These are phyloP conservation scores for Rhynchophorus ferrugineus DNA, from an alignment of 1,140 invertebrate genomes.

Conservation along the genomic window DNA sequence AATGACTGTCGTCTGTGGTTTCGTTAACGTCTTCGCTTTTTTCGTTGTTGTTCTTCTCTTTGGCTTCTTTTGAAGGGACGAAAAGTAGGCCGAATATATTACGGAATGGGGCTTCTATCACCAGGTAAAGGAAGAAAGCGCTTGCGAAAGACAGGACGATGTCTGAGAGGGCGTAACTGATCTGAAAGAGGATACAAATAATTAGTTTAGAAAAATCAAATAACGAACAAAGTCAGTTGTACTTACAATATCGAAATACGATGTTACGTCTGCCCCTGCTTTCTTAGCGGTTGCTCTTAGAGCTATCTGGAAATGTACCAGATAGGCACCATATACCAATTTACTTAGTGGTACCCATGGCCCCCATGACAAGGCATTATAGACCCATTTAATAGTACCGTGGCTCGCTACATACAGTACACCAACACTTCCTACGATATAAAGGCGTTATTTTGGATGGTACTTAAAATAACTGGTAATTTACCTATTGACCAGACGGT, in stretches of 20 bases:
- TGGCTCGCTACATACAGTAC: slow-evolving; percentile 43
- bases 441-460: no score
- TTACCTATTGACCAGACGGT: slow-evolving; percentile 46
- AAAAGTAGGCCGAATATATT: slow-evolving; percentile 36
- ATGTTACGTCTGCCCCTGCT: slow-evolving; percentile 34
- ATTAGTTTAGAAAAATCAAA: neutral
- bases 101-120: slow-evolving; percentile 45
- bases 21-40: slow-evolving; percentile 22
- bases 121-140: slow-evolving; percentile 41
- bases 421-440: slow-evolving; percentile 39
- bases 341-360: slow-evolving; percentile 60
- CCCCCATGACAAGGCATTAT: slow-evolving; percentile 44
- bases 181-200: slow-evolving; percentile 20
- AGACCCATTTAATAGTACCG: slow-evolving; percentile 31
- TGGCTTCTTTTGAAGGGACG: slow-evolving; percentile 6
- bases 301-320: slow-evolving; percentile 49
- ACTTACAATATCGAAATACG: slow-evolving; percentile 37
- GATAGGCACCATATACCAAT: slow-evolving; percentile 63
- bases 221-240: no score
- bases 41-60: slow-evolving; percentile 8
- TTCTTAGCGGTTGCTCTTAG: slow-evolving; percentile 42
- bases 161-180: slow-evolving; percentile 34
- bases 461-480: no score
- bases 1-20: slow-evolving; percentile 26
- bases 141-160: slow-evolving; percentile 38